phyloP scores from a whole-genome alignment of 2,888 invertebrate genomes.

The Ormyrus nitidulus region DNA sequence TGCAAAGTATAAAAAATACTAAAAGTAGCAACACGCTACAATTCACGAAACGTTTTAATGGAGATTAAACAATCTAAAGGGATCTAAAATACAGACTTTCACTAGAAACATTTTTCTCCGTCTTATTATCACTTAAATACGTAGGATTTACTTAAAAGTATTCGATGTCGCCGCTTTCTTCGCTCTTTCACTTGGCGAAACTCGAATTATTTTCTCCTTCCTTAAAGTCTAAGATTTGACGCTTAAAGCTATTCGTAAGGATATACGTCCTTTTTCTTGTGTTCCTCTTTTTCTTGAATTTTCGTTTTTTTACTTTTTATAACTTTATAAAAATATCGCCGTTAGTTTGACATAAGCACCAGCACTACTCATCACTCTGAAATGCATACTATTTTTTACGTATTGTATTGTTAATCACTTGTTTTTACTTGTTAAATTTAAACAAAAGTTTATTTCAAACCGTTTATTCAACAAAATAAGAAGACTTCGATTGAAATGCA shows the following conservation, averaged over 20 bases:
- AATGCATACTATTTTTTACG: neutral
- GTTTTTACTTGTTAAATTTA: too few relatives aligned
- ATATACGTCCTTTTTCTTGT: constrained; percentile 38
- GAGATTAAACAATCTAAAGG: too few relatives aligned
- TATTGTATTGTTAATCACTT: neutral
- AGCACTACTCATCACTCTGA: neutral
- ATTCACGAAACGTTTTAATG: too few relatives aligned
- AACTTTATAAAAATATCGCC: constrained; percentile 39
- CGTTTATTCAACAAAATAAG: neutral
- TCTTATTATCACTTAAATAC: constrained; percentile 26
- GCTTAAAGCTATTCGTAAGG: constrained; percentile 46
- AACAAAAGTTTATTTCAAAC: neutral
- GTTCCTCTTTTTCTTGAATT: neutral
- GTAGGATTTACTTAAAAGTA: constrained; percentile 30
- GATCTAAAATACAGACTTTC: constrained; percentile 9
- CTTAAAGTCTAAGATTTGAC: constrained; percentile 32
- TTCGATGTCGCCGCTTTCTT: constrained; percentile 31
- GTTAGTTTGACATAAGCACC: neutral
- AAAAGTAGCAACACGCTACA: too few relatives aligned
- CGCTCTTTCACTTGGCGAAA: constrained; percentile 18
- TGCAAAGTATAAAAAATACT: too few relatives aligned
- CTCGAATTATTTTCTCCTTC: constrained; percentile 26
- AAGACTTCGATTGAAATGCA: neutral
- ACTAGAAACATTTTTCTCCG: constrained; percentile 29
- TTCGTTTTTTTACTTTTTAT: neutral